Conservation (phyloP, 2,797 vertebrate genomes). For the Clamator glandarius region DNA sequence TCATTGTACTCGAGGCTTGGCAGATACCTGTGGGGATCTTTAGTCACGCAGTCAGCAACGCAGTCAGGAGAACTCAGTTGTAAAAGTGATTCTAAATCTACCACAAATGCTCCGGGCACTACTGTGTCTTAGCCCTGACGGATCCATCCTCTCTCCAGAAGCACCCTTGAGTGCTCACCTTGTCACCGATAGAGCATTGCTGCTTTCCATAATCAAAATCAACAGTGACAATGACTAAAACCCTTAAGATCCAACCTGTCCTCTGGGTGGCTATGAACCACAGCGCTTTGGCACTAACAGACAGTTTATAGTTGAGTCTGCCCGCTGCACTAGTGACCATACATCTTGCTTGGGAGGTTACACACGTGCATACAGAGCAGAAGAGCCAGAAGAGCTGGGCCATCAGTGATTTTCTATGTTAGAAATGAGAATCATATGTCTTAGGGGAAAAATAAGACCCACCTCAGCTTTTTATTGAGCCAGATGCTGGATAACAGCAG, state of each 20-base stretch:
- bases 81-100: no score
- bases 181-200: neutral
- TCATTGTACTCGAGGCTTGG: no score
- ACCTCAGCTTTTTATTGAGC: no score
- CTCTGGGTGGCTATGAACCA: neutral
- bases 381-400: neutral
- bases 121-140: neutral
- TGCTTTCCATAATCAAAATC: neutral
- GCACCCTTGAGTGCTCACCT: neutral
- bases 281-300: no score
- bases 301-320: neutral
- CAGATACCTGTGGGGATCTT: neutral
- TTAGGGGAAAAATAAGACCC: neutral
- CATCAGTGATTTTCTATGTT: neutral
- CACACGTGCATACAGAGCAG: fast-evolving
- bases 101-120: neutral
- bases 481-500: neutral
- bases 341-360: no score
- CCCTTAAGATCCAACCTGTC: no score
- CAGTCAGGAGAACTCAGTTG: neutral
- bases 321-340: fast-evolving
- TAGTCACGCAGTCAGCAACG: no score
- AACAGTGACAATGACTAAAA: no score
- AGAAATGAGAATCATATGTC: neutral
- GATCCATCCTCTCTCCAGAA: neutral